Evolutionary conservation across 2,888 invertebrate genomes (phyloP), one percentile per base, ranked within the genome.

Genomic region (Tinea semifulvella): DNA sequence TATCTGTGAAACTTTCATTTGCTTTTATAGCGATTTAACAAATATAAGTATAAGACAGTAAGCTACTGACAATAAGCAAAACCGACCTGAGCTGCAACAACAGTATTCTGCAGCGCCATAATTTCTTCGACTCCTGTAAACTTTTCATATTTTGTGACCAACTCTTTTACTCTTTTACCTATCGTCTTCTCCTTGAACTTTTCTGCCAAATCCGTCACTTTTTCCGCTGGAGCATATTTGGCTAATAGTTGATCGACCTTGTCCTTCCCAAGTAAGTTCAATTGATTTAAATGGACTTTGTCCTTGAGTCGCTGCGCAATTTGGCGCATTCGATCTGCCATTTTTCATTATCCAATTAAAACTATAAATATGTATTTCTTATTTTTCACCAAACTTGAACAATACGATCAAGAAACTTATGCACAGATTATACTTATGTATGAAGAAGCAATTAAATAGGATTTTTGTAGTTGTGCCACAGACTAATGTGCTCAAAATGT

Each of bases 41-140:
- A n/a, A n/a, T n/a, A n/a, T n/a, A n/a, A n/a, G n/a, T n/a, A n/a
- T n/a, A n/a, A n/a, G n/a, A n/a, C n/a, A n/a, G n/a, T n/a, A n/a
- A n/a, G n/a, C n/a, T n/a, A n/a, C n/a, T n/a, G n/a, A n/a, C n/a
- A n/a, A n/a, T n/a, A n/a, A n/a, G n/a, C n/a, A n/a, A n/a, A 46
- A 52, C 48, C 49, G 57, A 85, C 85, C 75, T 86, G 85, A 20
- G 89, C 87, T 54, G 85, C 81, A 1, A 91, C 81, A 1, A 93
- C 92, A 42, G 88, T 84, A 50, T 85, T 84, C 58, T 93, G 92
- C 22, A 90, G 87, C 20, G 83, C 76, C 75, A 87, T 85, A 3
- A 94, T 91, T 66, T 92, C 91, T 50, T 88, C 88, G 42, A 92
- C 81, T 1, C 92, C 92, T 4, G 92, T 88, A 44, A 90, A 80